Conservation (phyloP, 2,888 invertebrate species). For the Aelia acuminata region DNA sequence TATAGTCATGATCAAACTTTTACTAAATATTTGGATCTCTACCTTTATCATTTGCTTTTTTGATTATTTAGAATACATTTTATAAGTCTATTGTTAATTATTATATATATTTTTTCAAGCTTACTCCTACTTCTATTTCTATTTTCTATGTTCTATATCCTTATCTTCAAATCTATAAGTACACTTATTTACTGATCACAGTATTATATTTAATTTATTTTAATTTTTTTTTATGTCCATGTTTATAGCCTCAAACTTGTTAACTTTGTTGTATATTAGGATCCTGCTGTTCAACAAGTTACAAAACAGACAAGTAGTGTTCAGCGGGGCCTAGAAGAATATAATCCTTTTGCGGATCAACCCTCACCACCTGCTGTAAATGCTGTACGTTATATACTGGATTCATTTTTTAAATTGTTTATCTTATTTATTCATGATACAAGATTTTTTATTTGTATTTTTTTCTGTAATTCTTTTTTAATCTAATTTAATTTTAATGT, state of each 20-base stretch:
- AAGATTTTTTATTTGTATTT: too few species aligned
- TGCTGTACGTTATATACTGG: constrained; percentile 62
- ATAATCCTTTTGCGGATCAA: constrained; percentile 93
- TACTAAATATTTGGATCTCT: too few species aligned
- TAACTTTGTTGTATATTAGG: constrained; percentile 74
- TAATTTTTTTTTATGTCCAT: background rate
- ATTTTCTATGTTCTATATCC: background rate
- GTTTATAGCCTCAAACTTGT: background rate
- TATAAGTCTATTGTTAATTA: background rate
- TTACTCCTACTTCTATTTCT: too few species aligned
- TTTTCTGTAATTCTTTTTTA: too few species aligned
- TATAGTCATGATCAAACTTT: too few species aligned
- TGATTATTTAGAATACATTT: too few species aligned
- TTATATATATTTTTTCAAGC: background rate
- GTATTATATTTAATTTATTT: background rate
- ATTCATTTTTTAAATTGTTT: constrained; percentile 22
- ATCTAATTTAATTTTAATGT: too few species aligned
- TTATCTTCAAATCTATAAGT: background rate
- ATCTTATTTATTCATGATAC: too few species aligned
- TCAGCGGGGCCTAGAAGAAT: constrained; percentile 88
- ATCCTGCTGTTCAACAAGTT: constrained; percentile 94
- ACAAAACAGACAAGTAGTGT: constrained; percentile 81
- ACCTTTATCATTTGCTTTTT: too few species aligned
- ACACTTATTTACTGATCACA: background rate
- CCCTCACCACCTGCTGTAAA: constrained; percentile 72